Base-by-base conservation (phyloP, 37 sponge, comb jelly and placozoan genomes). In the Petrosia ficiformis region DNA sequence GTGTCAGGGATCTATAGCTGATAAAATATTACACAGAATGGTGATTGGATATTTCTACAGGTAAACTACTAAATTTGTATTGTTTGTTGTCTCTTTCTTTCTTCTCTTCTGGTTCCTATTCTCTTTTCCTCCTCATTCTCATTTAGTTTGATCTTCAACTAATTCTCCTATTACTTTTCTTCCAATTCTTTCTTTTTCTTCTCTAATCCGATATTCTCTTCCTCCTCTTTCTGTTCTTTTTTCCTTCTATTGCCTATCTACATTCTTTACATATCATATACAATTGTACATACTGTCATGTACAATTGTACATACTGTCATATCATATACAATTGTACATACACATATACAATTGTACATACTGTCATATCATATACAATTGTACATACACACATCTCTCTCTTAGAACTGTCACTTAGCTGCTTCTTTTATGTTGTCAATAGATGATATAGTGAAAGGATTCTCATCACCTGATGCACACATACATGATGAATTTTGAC, bases 331-430 rank as follows among this genome's bases (percentile, higher is more conserved):
- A n/a, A n/a, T n/a, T n/a, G n/a, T n/a, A n/a, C n/a, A n/a, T n/a
- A n/a, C n/a, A n/a, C n/a, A n/a, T n/a, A n/a, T n/a, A n/a, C n/a
- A n/a, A n/a, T n/a, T n/a, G n/a, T n/a, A n/a, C n/a, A n/a, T n/a
- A n/a, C n/a, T n/a, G n/a, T n/a, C n/a, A n/a, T n/a, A n/a, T n/a
- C n/a, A n/a, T n/a, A n/a, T n/a, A n/a, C n/a, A n/a, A n/a, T n/a
- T n/a, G n/a, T n/a, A n/a, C n/a, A n/a, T n/a, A n/a, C n/a, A n/a
- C n/a, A n/a, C n/a, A n/a, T n/a, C n/a, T n/a, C n/a, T n/a, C n/a
- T n/a, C n/a, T n/a, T n/a, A 90, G 87, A 99, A 99, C 83, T 99
- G 99, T 59, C 99, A 99, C 76, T 66, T 99, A 60, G 96, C 99
- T 42, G 94, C 95, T 21, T 95, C 99, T 1, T 99, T 96, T 96